Conservation (phyloP, 23 tunicate species). For the Trididemnum miniatum region DNA sequence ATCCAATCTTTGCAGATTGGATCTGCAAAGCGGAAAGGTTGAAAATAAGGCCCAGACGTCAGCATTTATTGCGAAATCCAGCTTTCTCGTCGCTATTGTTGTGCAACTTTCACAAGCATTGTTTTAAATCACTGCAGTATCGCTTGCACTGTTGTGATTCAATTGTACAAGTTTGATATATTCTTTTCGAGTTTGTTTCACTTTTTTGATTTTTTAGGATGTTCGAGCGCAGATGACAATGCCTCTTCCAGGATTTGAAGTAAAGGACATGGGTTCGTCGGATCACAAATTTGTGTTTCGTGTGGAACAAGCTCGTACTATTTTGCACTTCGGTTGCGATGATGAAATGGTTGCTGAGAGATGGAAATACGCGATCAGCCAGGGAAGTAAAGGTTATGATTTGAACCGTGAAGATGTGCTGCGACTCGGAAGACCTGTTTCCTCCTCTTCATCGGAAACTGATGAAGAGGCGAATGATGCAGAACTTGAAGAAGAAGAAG, state of each 20-base stretch:
- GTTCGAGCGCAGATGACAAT: conserved; percentile 84
- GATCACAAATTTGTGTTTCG: conserved; percentile 77
- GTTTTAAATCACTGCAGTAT: too few relatives aligned
- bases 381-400: conserved; percentile 73
- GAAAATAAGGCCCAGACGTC: too few relatives aligned
- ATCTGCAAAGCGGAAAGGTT: too few relatives aligned
- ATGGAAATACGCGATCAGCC: conserved; percentile 73
- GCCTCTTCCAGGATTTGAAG: conserved; percentile 91
- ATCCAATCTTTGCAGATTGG: too few relatives aligned
- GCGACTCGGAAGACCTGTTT: conserved; percentile 28
- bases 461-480: background rate
- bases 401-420: conserved; percentile 57
- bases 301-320: conserved; percentile 73
- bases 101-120: too few relatives aligned
- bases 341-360: conserved; percentile 37
- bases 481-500: background rate
- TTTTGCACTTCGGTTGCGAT: conserved; percentile 39
- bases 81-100: too few relatives aligned
- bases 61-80: too few relatives aligned
- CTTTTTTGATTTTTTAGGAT: conserved; percentile 76
- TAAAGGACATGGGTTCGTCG: conserved; percentile 7
- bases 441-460: background rate
- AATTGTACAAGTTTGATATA: too few relatives aligned
- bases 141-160: too few relatives aligned
- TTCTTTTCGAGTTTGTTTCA: too few relatives aligned